These are phyloP conservation scores for Cecropterus lyciades DNA, from an alignment of 1,140 invertebrate genomes.

Conservation along the genomic window DNA sequence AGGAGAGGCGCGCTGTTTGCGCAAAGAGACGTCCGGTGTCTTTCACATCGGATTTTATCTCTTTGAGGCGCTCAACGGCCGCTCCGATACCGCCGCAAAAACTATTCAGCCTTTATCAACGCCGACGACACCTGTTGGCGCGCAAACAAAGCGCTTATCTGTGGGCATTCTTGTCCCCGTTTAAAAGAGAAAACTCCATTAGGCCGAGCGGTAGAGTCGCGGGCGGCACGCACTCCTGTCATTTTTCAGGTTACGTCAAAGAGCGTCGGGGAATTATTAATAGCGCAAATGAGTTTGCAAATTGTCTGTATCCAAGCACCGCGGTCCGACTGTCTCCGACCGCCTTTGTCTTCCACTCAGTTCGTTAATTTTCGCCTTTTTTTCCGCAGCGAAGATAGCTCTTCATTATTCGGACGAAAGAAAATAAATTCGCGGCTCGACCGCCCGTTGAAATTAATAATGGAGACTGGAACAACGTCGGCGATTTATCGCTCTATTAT, in stretches of 20 bases:
- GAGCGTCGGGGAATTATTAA: constrained; percentile 34
- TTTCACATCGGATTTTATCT: constrained; percentile 38
- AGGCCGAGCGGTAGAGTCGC: constrained; percentile 28
- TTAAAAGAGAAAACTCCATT: constrained; percentile 38
- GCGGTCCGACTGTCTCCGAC: constrained; percentile 40
- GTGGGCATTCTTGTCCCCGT: constrained; percentile 29
- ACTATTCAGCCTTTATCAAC: constrained; percentile 46
- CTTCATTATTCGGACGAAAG: constrained; percentile 43
- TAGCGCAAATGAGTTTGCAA: constrained; percentile 47
- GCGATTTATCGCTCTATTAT: constrained; percentile 48
- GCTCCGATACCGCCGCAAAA: constrained; percentile 41
- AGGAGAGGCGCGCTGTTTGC: constrained; percentile 25
- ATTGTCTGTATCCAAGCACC: constrained; percentile 41
- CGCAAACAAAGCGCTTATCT: constrained; percentile 39
- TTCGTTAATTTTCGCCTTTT: constrained; percentile 47
- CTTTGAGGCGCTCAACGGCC: constrained; percentile 17
- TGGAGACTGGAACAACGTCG: constrained; percentile 35
- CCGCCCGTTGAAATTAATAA: constrained; percentile 44
- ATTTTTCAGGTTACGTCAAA: constrained; percentile 28
- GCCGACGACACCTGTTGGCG: constrained; percentile 44
- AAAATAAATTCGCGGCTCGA: constrained; percentile 43
- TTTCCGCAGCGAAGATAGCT: constrained; percentile 38
- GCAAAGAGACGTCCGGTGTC: constrained; percentile 18
- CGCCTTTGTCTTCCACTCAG: constrained; percentile 32
- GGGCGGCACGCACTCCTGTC: constrained; percentile 19